A percentile compares a stretch with the other conserved stretches of the same genome.
Conservation (phyloP, 1,140 invertebrate genomes). For the Drosophila ercepeae region DNA sequence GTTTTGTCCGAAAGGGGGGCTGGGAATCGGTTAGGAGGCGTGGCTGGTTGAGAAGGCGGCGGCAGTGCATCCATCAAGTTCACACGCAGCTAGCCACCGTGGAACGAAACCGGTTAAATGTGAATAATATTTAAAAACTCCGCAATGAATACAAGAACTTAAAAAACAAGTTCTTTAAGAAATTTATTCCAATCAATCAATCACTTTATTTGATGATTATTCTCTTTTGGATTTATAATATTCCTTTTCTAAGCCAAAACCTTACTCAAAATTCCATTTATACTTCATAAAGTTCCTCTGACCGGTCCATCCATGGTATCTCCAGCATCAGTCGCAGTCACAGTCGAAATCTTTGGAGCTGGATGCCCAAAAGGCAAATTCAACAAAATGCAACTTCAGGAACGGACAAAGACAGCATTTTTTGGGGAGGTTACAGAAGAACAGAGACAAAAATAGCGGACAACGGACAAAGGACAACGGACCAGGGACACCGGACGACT, state of each 20-base stretch:
- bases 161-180: no score
- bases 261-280: no score
- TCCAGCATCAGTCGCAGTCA: constrained; percentile 20
- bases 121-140: not conserved
- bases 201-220: no score
- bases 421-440: constrained; percentile 4
- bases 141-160: no score
- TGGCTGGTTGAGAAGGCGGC: constrained; percentile 33
- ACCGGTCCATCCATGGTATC: constrained; percentile 14
- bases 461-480: not conserved
- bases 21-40: not conserved
- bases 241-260: no score
- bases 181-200: no score
- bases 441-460: constrained; percentile 4
- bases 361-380: constrained; percentile 45
- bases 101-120: not conserved
- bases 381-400: constrained; percentile 44
- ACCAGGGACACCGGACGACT: constrained; percentile 7
- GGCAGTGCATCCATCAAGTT: constrained; percentile 77
- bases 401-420: constrained; percentile 32
- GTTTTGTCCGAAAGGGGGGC: not conserved
- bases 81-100: constrained; percentile 66
- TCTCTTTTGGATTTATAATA: no score
- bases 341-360: constrained; percentile 1
- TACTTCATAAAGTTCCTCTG: no score